Evolutionary conservation across 2,113 vertebrate species (phyloP), one percentile per base, ranked within the genome.

Genomic region (Dipodomys stephensi): DNA sequence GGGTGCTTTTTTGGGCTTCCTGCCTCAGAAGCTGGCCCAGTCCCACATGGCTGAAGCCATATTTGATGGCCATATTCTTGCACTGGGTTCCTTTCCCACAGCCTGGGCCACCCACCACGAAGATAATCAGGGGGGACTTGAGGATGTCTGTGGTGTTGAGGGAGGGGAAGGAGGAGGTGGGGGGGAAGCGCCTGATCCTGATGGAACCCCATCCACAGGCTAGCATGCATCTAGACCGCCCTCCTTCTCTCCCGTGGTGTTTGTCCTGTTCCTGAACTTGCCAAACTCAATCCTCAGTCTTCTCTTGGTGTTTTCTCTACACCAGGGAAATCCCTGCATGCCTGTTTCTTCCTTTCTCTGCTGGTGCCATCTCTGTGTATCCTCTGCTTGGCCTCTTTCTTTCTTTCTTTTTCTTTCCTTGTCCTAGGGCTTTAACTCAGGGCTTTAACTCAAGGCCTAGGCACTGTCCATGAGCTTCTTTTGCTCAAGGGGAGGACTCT

Each of bases 41-140:
- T 19, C 92, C 88, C 83, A 97, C 12, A 0, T 97, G 97, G 89
- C 85, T 92, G 90, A 97, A 92, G 22, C 95, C 84, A 0, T 96
- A 97, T 49, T 96, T 98, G 62, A 25, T 64, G 0, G 90, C 95
- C 93, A 97, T 93, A 2, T 92, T 93, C 74, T 76, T 62, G 12
- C 96, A 97, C 49, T 97, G 97, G 0, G 88, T 90, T 4, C 90
- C 96, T 87, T 97, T 97, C 53, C 97, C 95, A 2, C 74, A 95
- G 53, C 96, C 97, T 0, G 97, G 97, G 6, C 97, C 84, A 0
- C 97, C 95, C 82, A 98, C 88, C 81, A 96, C 76, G 8, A 98
- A 98, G 95, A 97, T 60, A 73, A 97, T 96, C 60, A 91, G 39
- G 28, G 74, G 35, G 5, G 28, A 76, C 79, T 89, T 95, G 76